A percentile compares a stretch with the other conserved stretches of the same genome.
Conservation (phyloP, 2,888 invertebrate species). For the Tetanocera ferruginea region DNA sequence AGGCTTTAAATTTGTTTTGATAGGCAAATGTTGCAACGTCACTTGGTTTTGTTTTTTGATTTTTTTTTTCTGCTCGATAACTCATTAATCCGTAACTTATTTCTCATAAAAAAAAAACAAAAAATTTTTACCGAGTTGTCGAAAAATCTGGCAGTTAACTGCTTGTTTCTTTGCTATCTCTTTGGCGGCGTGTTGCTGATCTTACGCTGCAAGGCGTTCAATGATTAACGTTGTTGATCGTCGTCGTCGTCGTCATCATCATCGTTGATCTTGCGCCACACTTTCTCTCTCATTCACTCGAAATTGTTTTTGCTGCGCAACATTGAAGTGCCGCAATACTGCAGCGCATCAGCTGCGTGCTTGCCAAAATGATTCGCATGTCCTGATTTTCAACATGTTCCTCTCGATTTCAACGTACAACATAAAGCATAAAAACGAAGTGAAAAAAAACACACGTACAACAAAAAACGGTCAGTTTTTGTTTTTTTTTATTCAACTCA, state of each 20-base stretch:
- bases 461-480: background rate
- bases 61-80: no score
- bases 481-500: background rate
- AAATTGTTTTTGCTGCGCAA: conserved; percentile 1
- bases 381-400: conserved; percentile 1
- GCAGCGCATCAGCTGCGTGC: background rate
- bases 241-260: background rate
- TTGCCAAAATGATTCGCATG: background rate
- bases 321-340: background rate
- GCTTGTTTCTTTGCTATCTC: background rate
- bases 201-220: background rate
- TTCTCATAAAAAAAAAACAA: no score
- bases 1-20: no score
- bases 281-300: no score
- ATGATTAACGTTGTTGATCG: background rate
- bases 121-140: no score
- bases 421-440: no score
- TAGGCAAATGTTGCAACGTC: no score
- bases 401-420: background rate
- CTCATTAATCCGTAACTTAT: no score
- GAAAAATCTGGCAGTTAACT: no score
- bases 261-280: background rate
- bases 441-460: no score
- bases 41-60: no score
- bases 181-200: conserved; percentile 9